These are phyloP conservation scores for Eupithecia subfuscata DNA, from an alignment of 2,888 invertebrate genomes.

Conservation along the genomic window DNA sequence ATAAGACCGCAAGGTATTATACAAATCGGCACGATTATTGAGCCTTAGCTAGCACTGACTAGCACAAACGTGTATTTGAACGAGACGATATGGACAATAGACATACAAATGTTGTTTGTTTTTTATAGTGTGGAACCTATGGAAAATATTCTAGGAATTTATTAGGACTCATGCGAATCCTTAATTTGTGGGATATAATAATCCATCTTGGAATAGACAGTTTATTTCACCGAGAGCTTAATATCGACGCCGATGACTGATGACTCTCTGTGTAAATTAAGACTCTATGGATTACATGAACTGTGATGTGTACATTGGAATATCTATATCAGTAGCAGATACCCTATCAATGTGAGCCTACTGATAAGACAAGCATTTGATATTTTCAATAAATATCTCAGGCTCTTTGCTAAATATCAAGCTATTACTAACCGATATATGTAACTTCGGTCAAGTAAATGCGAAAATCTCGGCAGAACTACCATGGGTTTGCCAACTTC, in stretches of 20 bases:
- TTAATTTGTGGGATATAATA: not conserved
- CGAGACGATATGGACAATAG: too few relatives aligned
- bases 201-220: not conserved
- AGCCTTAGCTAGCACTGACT: not conserved
- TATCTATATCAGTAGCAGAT: slow-evolving; percentile 69
- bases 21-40: not conserved
- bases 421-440: not conserved
- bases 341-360: slow-evolving; percentile 63
- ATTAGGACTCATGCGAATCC: not conserved
- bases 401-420: slow-evolving; percentile 22
- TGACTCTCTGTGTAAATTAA: not conserved
- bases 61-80: not conserved
- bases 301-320: slow-evolving; percentile 60
- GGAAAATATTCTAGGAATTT: not conserved
- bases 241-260: not conserved
- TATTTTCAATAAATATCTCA: slow-evolving; percentile 59
- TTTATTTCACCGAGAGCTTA: not conserved
- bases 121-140: not conserved
- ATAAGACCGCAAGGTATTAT: not conserved
- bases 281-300: slow-evolving; percentile 39
- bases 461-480: not conserved
- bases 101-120: not conserved
- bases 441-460: not conserved
- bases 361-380: slow-evolving; percentile 62
- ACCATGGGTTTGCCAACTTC: not conserved